Evolutionary conservation across 2,888 invertebrate genomes (phyloP), one percentile per base, ranked within the genome.

Genomic region (Myopa testacea): DNA sequence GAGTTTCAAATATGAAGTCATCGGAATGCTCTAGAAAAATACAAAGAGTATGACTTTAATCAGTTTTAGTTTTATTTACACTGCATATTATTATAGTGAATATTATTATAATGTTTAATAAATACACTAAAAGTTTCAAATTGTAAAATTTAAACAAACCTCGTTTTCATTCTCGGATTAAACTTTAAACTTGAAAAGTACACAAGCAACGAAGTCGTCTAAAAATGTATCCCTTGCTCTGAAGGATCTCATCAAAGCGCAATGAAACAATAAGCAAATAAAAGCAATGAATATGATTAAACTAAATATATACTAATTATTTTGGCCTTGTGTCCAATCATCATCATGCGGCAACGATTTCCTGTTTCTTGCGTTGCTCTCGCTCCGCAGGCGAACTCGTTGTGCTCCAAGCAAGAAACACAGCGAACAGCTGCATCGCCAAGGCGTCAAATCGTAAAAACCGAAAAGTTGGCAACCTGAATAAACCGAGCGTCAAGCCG

Each of bases 341-440:
- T 65, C 60, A 65, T 52, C 74, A 74, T 65, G 45, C 34, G 74
- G 65, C 74, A 65, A 52, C 74, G 65, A 74, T 74, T 74, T 74
- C 74, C 74, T 65, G 65, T 74, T 40, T 16, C 65, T 50, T 63
- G 40, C 45, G n/a, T 34, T 38, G 74, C 65, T 37, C 26, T 52
- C 65, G 50, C 34, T 40, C 50, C 38, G 12, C 52, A 45, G 63
- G 1, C 26, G 26, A 37, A 40, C 55, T 16, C 38, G 19, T 5
- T 50, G 26, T 45, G 38, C 58, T 60, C 70, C 52, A 70, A 10
- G 37, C 60, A 10, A 34, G 65, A 26, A 26, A 26, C 26, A 63
- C 34, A 50, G 4, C 37, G 26, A 71, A 19, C 71, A 71, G 71
- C 71, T 71, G 71, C 62, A 45, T 45, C 26, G 45, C 26, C 37